Evolutionary conservation across 2,113 vertebrate species (phyloP), one percentile per base, ranked within the genome.

Genomic region (Phyllopteryx taeniolatus): DNA sequence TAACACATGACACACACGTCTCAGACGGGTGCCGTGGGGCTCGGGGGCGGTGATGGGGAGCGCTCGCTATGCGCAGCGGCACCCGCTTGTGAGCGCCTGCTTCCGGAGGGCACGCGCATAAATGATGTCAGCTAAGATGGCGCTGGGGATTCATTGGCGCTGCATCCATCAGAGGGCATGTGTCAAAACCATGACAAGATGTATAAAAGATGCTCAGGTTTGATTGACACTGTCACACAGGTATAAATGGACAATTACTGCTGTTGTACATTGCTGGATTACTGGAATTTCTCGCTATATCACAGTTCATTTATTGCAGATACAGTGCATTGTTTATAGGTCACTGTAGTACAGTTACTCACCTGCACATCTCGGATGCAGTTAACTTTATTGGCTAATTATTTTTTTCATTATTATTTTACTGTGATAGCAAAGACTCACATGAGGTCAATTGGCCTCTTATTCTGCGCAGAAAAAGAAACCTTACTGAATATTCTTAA

Each of bases 121-220:
- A 88, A 91, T 90, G 83, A 88, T 82, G 80, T 87, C 81, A 84
- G 78, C 86, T 89, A 86, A 84, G 83, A 89, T 88, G 87, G 82
- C 83, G 79, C 73, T 44, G 87, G 75, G 72, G 85, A 90, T 83
- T 87, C 53, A 87, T 89, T 85, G 70, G 87, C 86, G 74, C 72
- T 71, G 70, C 78, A 75, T 84, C 79, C 74, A 78, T 17, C 47
- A 81, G 71, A 76, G 83, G 72, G 71, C 73, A 22, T 67, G 71
- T 66, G 64, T 66, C 64, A 66, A 66, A 66, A 22, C 11, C 44
- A 2, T 22, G 39, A 66, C 15, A 66, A n/a, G 39, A 31, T 20
- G 11, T 27, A 27, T 13, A 43, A 43, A 64, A 64, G 62, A 64
- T 43, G 39, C 39, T 43, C 20, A 17, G 17, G 11, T 64, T 64